A percentile compares a stretch with the other conserved stretches of the same genome.
Conservation (phyloP, 2,888 invertebrate species). For the Drosophila recens region DNA sequence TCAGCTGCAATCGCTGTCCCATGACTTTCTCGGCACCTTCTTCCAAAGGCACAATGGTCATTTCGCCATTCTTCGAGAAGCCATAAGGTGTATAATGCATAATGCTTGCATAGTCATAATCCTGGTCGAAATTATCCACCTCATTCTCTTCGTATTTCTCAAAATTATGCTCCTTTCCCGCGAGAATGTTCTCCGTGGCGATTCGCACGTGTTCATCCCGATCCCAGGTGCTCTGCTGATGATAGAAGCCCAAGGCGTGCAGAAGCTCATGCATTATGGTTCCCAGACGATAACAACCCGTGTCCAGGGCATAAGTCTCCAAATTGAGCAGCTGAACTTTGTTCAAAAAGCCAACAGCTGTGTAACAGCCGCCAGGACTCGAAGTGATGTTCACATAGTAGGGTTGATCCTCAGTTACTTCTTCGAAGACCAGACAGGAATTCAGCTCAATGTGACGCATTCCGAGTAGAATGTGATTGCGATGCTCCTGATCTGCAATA, state of each 20-base stretch:
- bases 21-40: constrained; percentile 48
- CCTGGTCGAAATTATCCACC: constrained; percentile 88
- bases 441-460: constrained; percentile 90
- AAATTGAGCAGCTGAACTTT: constrained; percentile 63
- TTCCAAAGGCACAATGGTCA: constrained; percentile 88
- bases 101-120: constrained; percentile 91
- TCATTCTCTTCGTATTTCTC: constrained; percentile 87
- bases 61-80: constrained; percentile 89
- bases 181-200: constrained; percentile 79
- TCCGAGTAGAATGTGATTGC: constrained; percentile 88
- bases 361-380: constrained; percentile 89
- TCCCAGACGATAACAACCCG: constrained; percentile 73
- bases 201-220: constrained; percentile 89
- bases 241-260: constrained; percentile 91
- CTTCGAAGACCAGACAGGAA: constrained; percentile 91
- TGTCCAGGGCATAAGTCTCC: constrained; percentile 45
- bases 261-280: constrained; percentile 91
- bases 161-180: constrained; percentile 89
- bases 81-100: constrained; percentile 92
- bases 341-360: constrained; percentile 89
- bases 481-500: constrained; percentile 86
- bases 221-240: constrained; percentile 90
- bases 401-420: constrained; percentile 85
- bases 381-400: constrained; percentile 78
- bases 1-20: constrained; percentile 57